Evolutionary conservation across 2,888 invertebrate species (phyloP), one percentile per base, ranked within the genome.

Genomic region (Tenthredo notha): DNA sequence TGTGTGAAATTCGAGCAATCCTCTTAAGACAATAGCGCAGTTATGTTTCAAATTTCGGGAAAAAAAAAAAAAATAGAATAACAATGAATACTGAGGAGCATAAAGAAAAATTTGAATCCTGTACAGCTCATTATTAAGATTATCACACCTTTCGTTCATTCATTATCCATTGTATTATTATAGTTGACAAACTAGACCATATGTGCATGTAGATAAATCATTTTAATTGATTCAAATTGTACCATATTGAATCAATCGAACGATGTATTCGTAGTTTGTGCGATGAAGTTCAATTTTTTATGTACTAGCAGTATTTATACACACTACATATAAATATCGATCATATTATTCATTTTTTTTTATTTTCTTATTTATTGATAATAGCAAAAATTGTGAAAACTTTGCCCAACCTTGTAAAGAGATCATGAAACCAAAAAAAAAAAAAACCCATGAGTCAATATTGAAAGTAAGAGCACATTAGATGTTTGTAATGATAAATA

Each of bases 161-260:
- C n/a, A 21, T 18, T 21, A 25, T 80, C 25, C 25, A 40, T 43
- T 33, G 9, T 43, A 40, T 74, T 70, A 70, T 70, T 18, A 15
- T 25, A 43, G 15, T 40, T 47, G 25, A 43, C n/a, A 54, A 61
- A 61, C 7, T 61, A 25, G 12, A 54, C 77, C 77, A 9, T 15
- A 77, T 54, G 40, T n/a, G 12, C n/a, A 21, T 12, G 21, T 58
- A 80, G 18, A 80, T 58, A n/a, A 61, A 61, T 15, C 18, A 33
- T 67, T 67, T 67, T 10, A 40, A 61, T 80, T 61, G 37, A 80
- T 80, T 80, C 58, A 80, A 61, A 61, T 61, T 80, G 15, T 21
- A 37, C n/a, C 80, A 50, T 40, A 54, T 54, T 75, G 43, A 75
- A 75, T 21, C 75, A 75, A 47, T 54, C 37, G 54, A 78, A 78